Evolutionary conservation across 2,797 vertebrate species (phyloP).

Genomic region (Poliocrania exsul): DNA sequence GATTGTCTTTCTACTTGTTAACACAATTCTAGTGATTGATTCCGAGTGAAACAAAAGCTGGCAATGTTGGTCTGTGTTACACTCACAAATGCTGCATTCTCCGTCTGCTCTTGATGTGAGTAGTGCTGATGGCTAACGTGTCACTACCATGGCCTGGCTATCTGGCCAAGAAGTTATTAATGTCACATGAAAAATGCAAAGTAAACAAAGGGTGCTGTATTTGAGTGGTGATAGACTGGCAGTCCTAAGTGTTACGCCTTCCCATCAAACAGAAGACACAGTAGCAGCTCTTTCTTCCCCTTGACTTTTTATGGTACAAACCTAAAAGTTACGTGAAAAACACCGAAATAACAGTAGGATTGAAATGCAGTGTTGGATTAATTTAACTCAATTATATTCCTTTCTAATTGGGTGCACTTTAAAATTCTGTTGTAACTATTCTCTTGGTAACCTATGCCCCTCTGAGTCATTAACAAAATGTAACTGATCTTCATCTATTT

Average conservation of each 20-base stretch:
- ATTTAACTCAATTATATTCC: not conserved
- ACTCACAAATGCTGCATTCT: not conserved
- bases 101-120: not conserved
- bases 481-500: slow-evolving; percentile 66
- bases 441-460: slow-evolving; percentile 37
- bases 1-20: not conserved
- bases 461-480: slow-evolving; percentile 72
- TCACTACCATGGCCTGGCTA: not conserved
- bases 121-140: not conserved
- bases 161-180: not conserved
- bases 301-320: not conserved
- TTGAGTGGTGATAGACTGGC: not conserved
- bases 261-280: not conserved
- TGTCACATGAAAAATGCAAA: not conserved
- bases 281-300: not conserved
- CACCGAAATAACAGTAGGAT: accelerated
- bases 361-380: not conserved
- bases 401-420: slow-evolving; percentile 22
- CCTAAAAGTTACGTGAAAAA: not conserved
- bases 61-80: not conserved
- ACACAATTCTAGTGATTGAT: not conserved
- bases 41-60: not conserved
- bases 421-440: slow-evolving; percentile 19
- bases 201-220: not conserved
- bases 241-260: not conserved